Evolutionary conservation across 2,888 invertebrate species (phyloP), one percentile per base, ranked within the genome.

Genomic region (Dolichopus griseipennis): DNA sequence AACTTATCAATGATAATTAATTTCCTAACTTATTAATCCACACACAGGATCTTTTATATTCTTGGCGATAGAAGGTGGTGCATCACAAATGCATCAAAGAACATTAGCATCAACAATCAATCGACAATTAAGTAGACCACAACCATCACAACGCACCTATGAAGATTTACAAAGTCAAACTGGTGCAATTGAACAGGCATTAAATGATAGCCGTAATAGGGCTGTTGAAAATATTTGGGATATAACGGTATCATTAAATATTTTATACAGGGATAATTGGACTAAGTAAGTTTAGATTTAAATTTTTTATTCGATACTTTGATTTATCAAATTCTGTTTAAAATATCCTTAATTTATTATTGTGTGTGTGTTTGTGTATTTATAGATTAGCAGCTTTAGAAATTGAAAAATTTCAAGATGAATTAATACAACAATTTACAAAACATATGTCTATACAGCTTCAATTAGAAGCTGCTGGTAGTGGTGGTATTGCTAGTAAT

Each of bases 171-270:
- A 52, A 63, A 62, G 63, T 22, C 64, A 41, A 61, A 61, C 52
- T 34, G 15, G 61, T 65, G 66, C 22, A n/a, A 66, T 66, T 8
- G 66, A 61, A 21, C 20, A 52, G 20, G 61, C 33, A 61, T 66
- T 61, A 61, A 52, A 43, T 64, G 61, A 52, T 52, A 52, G 52
- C 15, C 9, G 52, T 18, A 52, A 9, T 6, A 76, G 84, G 76
- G 91, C 92, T 18, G 92, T 93, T 65, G 92, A 92, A 82, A 92
- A 90, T 80, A 92, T 95, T 77, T 95, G 95, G 95, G 90, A 93
- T 79, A 91, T 94, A 72, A 95, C 95, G 4, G 90, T 90, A 72
- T 90, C 89, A 70, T 83, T 94, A 73, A 95, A 95, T 83, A 92
- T 95, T 76, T 85, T 95, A 72, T 92, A 93, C 79, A 87, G 90